phyloP scores from a whole-genome alignment of 2,113 vertebrate genomes.

The Aegotheles bennettii region DNA sequence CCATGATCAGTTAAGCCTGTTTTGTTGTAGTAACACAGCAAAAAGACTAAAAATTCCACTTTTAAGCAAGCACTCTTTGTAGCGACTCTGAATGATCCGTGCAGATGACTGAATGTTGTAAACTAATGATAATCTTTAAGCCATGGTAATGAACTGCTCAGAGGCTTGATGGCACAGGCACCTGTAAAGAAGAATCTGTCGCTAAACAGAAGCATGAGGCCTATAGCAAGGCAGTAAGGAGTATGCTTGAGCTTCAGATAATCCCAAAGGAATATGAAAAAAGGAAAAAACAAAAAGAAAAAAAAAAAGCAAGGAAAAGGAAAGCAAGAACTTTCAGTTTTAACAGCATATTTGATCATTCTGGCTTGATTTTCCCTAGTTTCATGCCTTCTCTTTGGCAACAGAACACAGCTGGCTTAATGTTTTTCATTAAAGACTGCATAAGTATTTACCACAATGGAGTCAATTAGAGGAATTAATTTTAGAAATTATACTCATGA shows the following conservation, averaged over 20 bases:
- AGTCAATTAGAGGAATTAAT: constrained; percentile 3
- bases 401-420: background rate
- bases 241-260: background rate
- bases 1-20: background rate
- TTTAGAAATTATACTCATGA: background rate
- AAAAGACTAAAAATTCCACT: background rate
- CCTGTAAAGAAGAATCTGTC: background rate
- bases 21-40: background rate
- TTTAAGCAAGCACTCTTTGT: background rate
- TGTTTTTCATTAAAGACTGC: background rate
- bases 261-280: background rate
- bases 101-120: background rate
- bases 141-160: background rate
- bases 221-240: background rate
- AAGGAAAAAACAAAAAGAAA: background rate
- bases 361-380: background rate
- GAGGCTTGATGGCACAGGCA: background rate
- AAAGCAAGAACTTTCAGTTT: background rate
- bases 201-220: background rate
- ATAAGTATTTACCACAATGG: background rate
- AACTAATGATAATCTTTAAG: background rate
- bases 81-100: background rate
- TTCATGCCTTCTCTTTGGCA: background rate
- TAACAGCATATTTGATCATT: background rate
- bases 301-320: background rate